Base-by-base conservation (phyloP, 1,140 invertebrate genomes). In the Radopholus similis region DNA sequence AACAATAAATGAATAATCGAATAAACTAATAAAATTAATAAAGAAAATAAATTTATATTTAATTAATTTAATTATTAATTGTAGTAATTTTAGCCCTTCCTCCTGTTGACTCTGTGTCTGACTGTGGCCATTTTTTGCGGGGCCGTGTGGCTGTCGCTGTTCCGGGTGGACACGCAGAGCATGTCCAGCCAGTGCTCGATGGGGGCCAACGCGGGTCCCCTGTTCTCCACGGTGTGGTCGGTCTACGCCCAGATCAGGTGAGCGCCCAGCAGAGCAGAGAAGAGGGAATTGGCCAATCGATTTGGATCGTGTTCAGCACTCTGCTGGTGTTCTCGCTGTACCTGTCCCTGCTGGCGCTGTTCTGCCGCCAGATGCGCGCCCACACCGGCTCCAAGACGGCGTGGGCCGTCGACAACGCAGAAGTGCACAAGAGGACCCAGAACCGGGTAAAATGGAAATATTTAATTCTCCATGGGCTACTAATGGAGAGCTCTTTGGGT, bases 181-280 rank as follows among this genome's bases (percentile, higher is more conserved):
- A 54, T 15, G 3, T 54, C 51, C 4, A 32, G 15, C 18, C 51
- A 54, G 35, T 54, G 51, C 18, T 54, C 51, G 30, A 54, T 54
- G 51, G 51, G 51, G 30, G 51, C 35, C 15, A 54, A 54, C 35
- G 51, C 51, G 30, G 51, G 51, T 32, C 51, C 51, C 18, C 35
- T 54, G 35, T 54, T 54, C 35, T 28, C 51, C 4, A 54, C 51
- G n/a, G 35, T 18, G 30, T 54, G 51, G 51, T 54, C 51, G 15
- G 35, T 54, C 35, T 54, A 54, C 35, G 51, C 51, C 0, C 51
- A 54, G 35, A 4, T 54, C 15, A 54, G n/a, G n/a, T n/a, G n/a
- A n/a, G n/a, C n/a, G n/a, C n/a, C n/a, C n/a, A n/a, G n/a, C n/a
- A n/a, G n/a, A n/a, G n/a, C n/a, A n/a, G n/a, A n/a, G n/a, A n/a